These are phyloP conservation scores for Muntiacus muntjak DNA, from an alignment of 2,113 vertebrate genomes.

Conservation along the genomic window DNA sequence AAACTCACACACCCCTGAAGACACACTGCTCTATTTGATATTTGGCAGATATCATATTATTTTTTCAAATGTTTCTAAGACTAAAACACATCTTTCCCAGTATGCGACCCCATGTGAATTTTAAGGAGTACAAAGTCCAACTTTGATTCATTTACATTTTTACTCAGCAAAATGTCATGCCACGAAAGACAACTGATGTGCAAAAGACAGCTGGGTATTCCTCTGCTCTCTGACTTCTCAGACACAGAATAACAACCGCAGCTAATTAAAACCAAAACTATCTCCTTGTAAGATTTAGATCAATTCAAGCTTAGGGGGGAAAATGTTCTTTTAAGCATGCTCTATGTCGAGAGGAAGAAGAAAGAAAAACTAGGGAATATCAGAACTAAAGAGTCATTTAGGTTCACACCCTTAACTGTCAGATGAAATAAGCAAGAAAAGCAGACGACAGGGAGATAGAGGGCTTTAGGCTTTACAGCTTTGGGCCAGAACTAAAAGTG, in stretches of 20 bases:
- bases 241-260: neutral
- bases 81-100: neutral
- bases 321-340: neutral
- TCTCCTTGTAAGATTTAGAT: neutral
- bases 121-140: neutral
- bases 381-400: neutral
- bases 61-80: conserved; percentile 5
- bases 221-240: neutral
- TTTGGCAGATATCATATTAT: neutral
- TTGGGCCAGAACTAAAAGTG: neutral
- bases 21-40: neutral
- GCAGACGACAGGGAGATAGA: neutral
- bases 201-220: neutral
- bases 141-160: neutral
- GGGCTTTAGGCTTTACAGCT: fast-evolving
- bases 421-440: neutral
- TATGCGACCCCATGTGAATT: neutral
- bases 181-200: neutral
- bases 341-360: neutral
- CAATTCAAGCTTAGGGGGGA: neutral
- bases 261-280: neutral
- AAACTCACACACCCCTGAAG: neutral
- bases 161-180: neutral
- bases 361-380: neutral
- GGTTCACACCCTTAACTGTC: neutral